A percentile compares a stretch with the other conserved stretches of the same genome.
Conservation (phyloP, 2,797 vertebrate genomes). For the Artibeus lituratus region DNA sequence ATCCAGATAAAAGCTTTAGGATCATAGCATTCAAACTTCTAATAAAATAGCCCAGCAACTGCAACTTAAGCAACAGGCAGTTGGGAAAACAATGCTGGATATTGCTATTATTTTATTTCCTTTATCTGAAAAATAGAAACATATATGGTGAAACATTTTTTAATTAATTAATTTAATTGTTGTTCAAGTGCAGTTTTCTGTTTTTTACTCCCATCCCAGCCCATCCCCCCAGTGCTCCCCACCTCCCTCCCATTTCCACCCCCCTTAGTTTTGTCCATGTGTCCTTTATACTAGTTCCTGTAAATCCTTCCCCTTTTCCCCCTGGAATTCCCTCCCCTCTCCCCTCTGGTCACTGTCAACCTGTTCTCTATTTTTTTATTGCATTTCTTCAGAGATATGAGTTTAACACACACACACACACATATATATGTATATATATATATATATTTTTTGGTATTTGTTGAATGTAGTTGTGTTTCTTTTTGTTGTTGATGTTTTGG, state of each 20-base stretch:
- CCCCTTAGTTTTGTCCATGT: too few relatives aligned
- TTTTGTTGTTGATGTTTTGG: background rate
- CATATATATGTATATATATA: too few relatives aligned
- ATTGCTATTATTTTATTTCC: background rate
- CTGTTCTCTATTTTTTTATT: background rate
- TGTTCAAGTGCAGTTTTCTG: too few relatives aligned
- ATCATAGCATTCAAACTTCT: background rate
- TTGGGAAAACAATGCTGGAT: background rate
- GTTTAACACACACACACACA: too few relatives aligned
- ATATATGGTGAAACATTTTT: background rate
- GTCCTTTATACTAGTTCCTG: too few relatives aligned
- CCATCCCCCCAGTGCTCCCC: too few relatives aligned
- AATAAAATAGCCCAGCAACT: background rate
- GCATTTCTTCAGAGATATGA: background rate
- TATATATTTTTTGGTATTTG: background rate
- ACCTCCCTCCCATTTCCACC: too few relatives aligned
- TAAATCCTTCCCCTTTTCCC: too few relatives aligned
- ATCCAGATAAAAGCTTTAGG: background rate
- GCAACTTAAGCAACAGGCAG: background rate
- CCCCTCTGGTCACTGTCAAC: too few relatives aligned
- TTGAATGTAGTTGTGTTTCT: background rate
- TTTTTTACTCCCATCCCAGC: too few relatives aligned
- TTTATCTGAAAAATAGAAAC: background rate
- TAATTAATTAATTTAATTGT: too few relatives aligned
- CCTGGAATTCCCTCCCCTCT: too few relatives aligned